Conservation (phyloP, 2,888 invertebrate genomes). For the Drosophila subquinaria region DNA sequence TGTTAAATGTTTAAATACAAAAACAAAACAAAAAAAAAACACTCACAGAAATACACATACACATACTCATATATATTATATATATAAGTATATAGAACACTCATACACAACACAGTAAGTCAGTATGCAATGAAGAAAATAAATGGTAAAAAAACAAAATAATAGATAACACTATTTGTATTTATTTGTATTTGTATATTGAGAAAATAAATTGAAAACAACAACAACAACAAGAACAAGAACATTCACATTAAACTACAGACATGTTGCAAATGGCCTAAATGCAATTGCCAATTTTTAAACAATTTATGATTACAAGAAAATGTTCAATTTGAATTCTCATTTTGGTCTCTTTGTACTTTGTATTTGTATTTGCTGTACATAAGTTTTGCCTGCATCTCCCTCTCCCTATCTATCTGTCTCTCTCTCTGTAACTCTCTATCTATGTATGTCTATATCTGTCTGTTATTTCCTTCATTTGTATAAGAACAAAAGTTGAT, state of each 20-base stretch:
- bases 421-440: slow-evolving; percentile 21
- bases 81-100: slow-evolving; percentile 56
- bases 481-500: slow-evolving; percentile 32
- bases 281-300: slow-evolving; percentile 51
- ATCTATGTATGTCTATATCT: slow-evolving; percentile 6
- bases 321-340: slow-evolving; percentile 43
- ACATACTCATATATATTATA: slow-evolving; percentile 47
- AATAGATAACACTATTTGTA: slow-evolving; percentile 64
- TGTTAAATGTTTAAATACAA: slow-evolving; percentile 70
- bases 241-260: slow-evolving; percentile 46
- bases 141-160: slow-evolving; percentile 22
- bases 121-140: slow-evolving; percentile 53
- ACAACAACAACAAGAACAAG: slow-evolving; percentile 19
- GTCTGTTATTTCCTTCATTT: slow-evolving; percentile 54
- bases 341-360: slow-evolving; percentile 40
- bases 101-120: slow-evolving; percentile 53
- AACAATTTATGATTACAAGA: slow-evolving; percentile 16
- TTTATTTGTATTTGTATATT: slow-evolving; percentile 84
- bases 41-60: slow-evolving; percentile 43
- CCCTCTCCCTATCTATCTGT: slow-evolving; percentile 19
- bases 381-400: slow-evolving; percentile 67
- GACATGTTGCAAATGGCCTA: slow-evolving; percentile 63
- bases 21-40: slow-evolving; percentile 40
- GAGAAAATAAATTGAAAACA: slow-evolving; percentile 27
- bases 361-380: slow-evolving; percentile 71